Percentiles rank a stretch among this genome's conserved stretches.
These are phyloP conservation scores for Atta colombica DNA, from an alignment of 1,140 invertebrate species.

Conservation along the genomic window DNA sequence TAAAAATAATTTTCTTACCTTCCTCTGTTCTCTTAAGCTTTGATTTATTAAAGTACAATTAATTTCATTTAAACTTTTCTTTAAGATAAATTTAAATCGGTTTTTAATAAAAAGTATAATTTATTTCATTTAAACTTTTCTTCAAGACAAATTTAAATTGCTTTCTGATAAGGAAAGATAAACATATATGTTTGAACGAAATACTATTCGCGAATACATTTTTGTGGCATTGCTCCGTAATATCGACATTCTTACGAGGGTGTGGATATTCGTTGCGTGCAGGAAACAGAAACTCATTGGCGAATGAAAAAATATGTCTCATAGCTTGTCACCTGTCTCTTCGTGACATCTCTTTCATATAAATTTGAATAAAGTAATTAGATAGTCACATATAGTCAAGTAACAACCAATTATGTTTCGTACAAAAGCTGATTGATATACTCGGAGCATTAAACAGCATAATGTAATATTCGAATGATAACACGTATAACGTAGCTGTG, in stretches of 20 bases:
- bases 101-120: not conserved
- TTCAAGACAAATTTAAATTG: not conserved
- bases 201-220: too few relatives aligned
- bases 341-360: slow-evolving; percentile 19
- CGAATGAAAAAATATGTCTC: slow-evolving; percentile 26
- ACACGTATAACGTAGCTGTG: not conserved
- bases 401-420: slow-evolving; percentile 9
- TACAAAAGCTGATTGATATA: slow-evolving; percentile 13
- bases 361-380: slow-evolving; percentile 50
- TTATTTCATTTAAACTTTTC: not conserved
- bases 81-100: not conserved
- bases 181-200: not conserved
- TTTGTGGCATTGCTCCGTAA: not conserved
- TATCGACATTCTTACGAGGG: slow-evolving; percentile 11
- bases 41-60: not conserved
- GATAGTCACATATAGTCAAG: not conserved
- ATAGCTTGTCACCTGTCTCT: not conserved
- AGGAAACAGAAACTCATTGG: not conserved
- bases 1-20: not conserved
- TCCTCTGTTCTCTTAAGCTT: not conserved
- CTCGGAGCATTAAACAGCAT: not conserved
- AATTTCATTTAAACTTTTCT: not conserved
- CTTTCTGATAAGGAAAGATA: not conserved
- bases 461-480: slow-evolving; percentile 14
- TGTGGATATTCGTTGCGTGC: slow-evolving; percentile 23